Base-by-base conservation (phyloP, 2,888 invertebrate genomes). In the Clivina fossor region DNA sequence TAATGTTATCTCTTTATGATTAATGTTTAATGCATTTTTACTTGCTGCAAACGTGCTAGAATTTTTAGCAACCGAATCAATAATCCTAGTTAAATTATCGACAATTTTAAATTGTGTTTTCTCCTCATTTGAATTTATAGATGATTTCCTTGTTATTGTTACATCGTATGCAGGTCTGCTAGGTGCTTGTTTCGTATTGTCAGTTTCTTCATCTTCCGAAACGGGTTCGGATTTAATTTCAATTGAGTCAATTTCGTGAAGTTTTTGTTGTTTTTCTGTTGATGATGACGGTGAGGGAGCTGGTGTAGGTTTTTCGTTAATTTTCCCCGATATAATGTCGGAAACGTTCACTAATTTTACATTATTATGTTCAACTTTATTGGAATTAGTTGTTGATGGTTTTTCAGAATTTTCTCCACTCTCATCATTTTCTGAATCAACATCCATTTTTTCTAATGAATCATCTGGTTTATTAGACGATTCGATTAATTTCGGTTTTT, bases 171-270 rank as follows among this genome's bases (percentile, higher is more conserved):
- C 1, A 33, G 37, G 22, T 62, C 62, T 58, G 61, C 65, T 48
- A 64, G 62, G 30, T 57, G 62, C 5, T 62, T 64, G 35, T 64
- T 60, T n/a, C 60, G 59, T 9, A 63, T 54, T 59, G 66, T 71
- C 58, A 71, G 71, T 0, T 48, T 66, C 68, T 9, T 67, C 66
- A 1, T 66, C 69, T 4, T 68, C 66, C 3, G 66, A 66, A 28
- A 65, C 66, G 0, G 69, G 67, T 62, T 73, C 72, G 49, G 67
- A 69, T 63, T 73, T 73, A 33, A 72, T 68, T 43, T 65, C 64
- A 28, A 67, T 62, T 7, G 58, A 13, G 47, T 54, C 13, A 53
- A 35, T 22, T 24, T 33, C 20, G 11, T 13, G 15, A 4, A 33
- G 33, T 44, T 54, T 22, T 26, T 30, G 19, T 37, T 30, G 20